Evolutionary conservation across 1,140 invertebrate species (phyloP).

Genomic region (Cydia strobilella): DNA sequence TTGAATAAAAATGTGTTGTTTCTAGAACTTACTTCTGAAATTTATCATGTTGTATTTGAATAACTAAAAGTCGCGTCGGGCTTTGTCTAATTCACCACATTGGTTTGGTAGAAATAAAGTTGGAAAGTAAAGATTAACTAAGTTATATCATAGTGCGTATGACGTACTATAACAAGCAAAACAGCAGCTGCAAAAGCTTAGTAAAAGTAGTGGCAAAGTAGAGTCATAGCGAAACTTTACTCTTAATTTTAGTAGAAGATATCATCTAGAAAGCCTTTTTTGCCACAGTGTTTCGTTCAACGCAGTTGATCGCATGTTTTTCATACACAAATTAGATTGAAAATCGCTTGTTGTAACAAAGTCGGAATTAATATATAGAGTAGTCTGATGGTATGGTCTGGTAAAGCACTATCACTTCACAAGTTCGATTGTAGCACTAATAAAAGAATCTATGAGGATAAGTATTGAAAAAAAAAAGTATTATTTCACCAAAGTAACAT

Average conservation of each 20-base stretch:
- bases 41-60: neutral
- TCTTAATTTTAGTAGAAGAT: constrained; percentile 59
- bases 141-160: constrained; percentile 9
- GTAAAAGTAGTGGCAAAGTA: constrained; percentile 75
- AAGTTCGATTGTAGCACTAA: constrained; percentile 34
- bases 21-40: neutral
- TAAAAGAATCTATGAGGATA: neutral
- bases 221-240: constrained; percentile 80
- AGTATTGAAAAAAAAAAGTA: constrained; percentile 20
- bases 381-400: constrained; percentile 29
- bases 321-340: constrained; percentile 36
- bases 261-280: constrained; percentile 63
- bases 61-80: neutral
- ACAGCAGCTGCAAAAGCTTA: constrained; percentile 53
- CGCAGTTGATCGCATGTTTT: constrained; percentile 66
- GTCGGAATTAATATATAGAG: constrained; percentile 12
- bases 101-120: constrained; percentile 6
- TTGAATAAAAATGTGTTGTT: no score
- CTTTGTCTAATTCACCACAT: constrained; percentile 1
- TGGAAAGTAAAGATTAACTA: neutral
- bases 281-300: constrained; percentile 71
- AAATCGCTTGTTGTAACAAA: constrained; percentile 33
- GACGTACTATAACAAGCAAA: constrained; percentile 33
- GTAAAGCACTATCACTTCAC: constrained; percentile 35
- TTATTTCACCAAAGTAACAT: constrained; percentile 34